Percentiles rank a stretch among this genome's conserved stretches.
Evolutionary conservation across 2,797 vertebrate species (phyloP).

Genomic region (Enteromius afrohamiltoni): DNA sequence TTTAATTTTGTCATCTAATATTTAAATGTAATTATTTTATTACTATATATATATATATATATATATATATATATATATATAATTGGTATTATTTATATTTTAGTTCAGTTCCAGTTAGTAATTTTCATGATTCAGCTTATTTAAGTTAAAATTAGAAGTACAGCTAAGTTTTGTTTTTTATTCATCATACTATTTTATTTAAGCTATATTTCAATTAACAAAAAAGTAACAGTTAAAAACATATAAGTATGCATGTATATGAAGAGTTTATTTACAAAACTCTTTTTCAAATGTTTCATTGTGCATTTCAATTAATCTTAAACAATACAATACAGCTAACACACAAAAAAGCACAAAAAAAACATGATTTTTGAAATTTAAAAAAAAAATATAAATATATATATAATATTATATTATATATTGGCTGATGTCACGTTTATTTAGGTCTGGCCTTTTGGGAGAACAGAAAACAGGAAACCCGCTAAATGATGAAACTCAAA

Average conservation of each 20-base stretch:
- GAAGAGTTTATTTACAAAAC: too few relatives aligned
- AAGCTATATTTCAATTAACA: background rate
- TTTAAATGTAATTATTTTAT: background rate
- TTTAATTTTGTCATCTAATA: background rate
- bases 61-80: too few relatives aligned
- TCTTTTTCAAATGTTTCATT: too few relatives aligned
- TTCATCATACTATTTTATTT: background rate
- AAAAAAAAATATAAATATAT: too few relatives aligned
- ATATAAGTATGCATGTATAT: too few relatives aligned
- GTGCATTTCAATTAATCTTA: too few relatives aligned
- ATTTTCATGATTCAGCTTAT: background rate
- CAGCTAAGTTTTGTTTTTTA: background rate
- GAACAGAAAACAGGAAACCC: background rate
- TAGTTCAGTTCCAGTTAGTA: background rate
- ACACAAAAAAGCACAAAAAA: too few relatives aligned
- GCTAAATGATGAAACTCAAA: slow-evolving; percentile 3
- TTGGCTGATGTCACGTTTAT: slow-evolving; percentile 4
- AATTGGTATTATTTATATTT: background rate
- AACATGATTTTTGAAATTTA: too few relatives aligned
- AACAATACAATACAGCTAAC: too few relatives aligned
- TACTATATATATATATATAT: background rate
- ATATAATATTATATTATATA: too few relatives aligned
- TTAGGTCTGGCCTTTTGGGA: slow-evolving; percentile 5
- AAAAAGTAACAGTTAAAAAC: background rate
- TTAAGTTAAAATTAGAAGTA: background rate